phyloP scores from a whole-genome alignment of 2,113 vertebrate species.

The Serilophus lunatus region DNA sequence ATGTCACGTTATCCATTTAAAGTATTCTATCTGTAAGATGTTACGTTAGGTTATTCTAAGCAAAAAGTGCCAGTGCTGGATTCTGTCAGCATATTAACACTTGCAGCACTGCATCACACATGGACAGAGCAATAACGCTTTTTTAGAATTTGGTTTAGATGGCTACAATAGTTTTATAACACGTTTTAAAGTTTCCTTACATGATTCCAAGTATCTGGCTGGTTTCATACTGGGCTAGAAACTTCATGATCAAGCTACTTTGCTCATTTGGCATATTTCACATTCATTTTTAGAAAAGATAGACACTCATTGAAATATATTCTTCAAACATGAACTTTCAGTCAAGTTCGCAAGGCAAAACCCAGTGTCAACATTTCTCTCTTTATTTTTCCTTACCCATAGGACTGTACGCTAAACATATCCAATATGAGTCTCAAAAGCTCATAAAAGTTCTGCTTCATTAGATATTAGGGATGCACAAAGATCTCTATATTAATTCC shows the following conservation, averaged over 20 bases:
- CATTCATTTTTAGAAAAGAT: background rate
- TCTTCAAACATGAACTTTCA: background rate
- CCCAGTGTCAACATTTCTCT: background rate
- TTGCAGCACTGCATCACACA: background rate
- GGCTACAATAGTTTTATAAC: background rate
- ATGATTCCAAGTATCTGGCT: background rate
- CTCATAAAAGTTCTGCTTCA: background rate
- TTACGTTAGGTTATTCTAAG: background rate
- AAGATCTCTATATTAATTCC: background rate
- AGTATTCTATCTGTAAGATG: background rate
- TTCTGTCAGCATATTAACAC: background rate
- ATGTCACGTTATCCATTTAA: background rate
- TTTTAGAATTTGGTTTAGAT: background rate
- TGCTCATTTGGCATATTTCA: background rate
- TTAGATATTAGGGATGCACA: background rate
- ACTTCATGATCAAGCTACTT: background rate
- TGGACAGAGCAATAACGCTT: accelerated
- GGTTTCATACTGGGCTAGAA: background rate
- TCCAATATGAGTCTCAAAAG: background rate
- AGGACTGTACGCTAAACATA: background rate
- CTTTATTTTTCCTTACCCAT: background rate
- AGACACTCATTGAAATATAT: background rate
- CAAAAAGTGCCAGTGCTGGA: background rate
- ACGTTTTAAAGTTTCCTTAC: background rate
- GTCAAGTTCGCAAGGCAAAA: background rate